These are phyloP conservation scores for Oryzias melastigma DNA, from an alignment of 2,113 vertebrate genomes.

Conservation along the genomic window DNA sequence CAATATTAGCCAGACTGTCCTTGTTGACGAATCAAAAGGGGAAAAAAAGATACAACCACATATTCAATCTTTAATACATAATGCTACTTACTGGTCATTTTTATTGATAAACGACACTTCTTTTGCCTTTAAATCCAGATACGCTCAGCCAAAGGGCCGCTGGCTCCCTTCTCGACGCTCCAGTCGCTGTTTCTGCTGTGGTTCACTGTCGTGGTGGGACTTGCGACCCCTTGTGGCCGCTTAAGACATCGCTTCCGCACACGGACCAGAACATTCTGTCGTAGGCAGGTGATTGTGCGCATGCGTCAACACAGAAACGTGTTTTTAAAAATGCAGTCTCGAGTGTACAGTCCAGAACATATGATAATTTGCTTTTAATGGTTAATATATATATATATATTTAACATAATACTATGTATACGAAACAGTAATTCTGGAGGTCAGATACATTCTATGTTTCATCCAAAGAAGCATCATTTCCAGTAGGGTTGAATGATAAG, in stretches of 20 bases:
- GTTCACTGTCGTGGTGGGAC: neutral
- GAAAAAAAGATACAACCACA: conserved; percentile 22
- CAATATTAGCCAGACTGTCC: conserved; percentile 22
- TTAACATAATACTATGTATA: too few relatives aligned
- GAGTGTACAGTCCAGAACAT: too few relatives aligned
- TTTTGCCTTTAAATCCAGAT: conserved; percentile 43
- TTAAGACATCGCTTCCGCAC: conserved; percentile 19
- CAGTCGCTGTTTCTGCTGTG: conserved; percentile 30
- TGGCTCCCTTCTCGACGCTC: conserved; percentile 40
- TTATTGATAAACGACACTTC: conserved; percentile 31
- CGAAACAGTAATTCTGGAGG: too few relatives aligned
- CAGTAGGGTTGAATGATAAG: too few relatives aligned
- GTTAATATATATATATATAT: too few relatives aligned
- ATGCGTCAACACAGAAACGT: conserved; percentile 19
- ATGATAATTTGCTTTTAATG: too few relatives aligned
- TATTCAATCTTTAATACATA: conserved; percentile 31
- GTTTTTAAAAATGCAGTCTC: neutral
- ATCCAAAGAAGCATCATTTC: too few relatives aligned
- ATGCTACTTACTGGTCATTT: conserved; percentile 76
- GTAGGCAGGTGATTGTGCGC: neutral
- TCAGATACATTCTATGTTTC: too few relatives aligned
- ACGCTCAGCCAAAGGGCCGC: conserved; percentile 69
- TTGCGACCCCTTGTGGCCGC: too few relatives aligned
- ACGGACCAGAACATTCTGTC: conserved; percentile 44
- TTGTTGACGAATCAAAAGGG: neutral